Base-by-base conservation (phyloP, 2,888 invertebrate genomes). In the Eurois occulta region DNA sequence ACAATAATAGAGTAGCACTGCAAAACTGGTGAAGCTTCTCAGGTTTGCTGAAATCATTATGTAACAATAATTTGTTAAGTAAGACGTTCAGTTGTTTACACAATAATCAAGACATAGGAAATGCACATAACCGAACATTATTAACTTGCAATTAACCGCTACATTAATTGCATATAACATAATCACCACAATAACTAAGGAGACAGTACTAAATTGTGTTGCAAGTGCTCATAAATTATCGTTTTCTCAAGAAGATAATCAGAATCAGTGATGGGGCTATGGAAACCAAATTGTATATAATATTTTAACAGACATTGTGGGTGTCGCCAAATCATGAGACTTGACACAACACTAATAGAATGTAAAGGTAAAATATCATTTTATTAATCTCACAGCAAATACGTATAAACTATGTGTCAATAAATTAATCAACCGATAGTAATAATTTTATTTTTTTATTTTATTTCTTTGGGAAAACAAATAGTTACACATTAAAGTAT, bases 91-190 rank as follows among this genome's bases (percentile, higher is more conserved):
- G n/a, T 18, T 24, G 5, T 28, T 18, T 7, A 46, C 18, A 32
- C 28, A 35, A 43, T 77, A 65, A 72, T 58, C 8, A 32, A 43
- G 35, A 55, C 13, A 24, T 38, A 48, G 48, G 65, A n/a, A 65
- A 70, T 70, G n/a, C 24, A 24, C 2, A 38, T 28, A 55, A 55
- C 41, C 28, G 21, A 65, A 48, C 32, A 72, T 62, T 21, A 46
- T 38, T 78, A 32, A 32, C 32, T 48, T 46, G 55, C 48, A 32
- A 77, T 32, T 65, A 41, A 55, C 24, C 35, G 18, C 28, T 24
- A 66, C 16, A 78, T n/a, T 78, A 78, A 78, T 78, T 72, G 21
- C 78, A 24, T 52, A 35, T 21, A n/a, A 65, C 38, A 4, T 78
- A 65, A 46, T 55, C 13, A 21, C 64, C 18, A 35, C 35, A 35